Evolutionary conservation across 2,888 invertebrate species (phyloP), one percentile per base, ranked within the genome.

Genomic region (Drosophila formosana): DNA sequence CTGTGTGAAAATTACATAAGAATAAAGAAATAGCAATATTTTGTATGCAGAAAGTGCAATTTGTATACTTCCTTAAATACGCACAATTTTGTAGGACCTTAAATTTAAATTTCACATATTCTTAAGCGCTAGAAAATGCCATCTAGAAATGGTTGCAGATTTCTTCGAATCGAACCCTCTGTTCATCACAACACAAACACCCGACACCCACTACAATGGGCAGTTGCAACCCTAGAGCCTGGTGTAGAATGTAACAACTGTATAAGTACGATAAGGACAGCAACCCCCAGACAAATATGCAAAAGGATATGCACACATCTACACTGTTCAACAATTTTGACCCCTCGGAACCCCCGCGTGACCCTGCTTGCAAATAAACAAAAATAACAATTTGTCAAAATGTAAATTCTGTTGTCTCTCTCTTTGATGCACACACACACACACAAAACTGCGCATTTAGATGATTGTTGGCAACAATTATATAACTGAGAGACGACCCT

Each of bases 381-480:
- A 72, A 66, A 82, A 74, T 65, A 78, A 74, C 81, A 85, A 85
- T 85, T 85, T 85, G 85, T 85, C 85, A 85, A 68, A 84, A 85
- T 85, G 90, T 89, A 85, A 85, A 89, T 85, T 89, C 56, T 46
- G 32, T 41, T 39, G 28, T 76, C 66, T 57, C 51, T 65, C 37
- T 39, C 46, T 52, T 60, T 49, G 50, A 32, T 49, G 58, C 37
- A 5, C 37, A n/a, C 68, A 62, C 55, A 63, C 47, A 34, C 18
- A 75, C 28, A 28, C 4, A 28, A 45, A 71, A 78, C 78, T 78
- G 71, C 77, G 80, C 81, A 80, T 88, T 82, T 83, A 80, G 83
- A 82, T 80, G 66, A 86, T 82, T 74, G 80, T 68, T 51, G 52
- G 52, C 47, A 61, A 62, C 75, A 87, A 89, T 89, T 89, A 89